A percentile compares a stretch with the other conserved stretches of the same genome.
These are phyloP conservation scores for Platalea minor DNA, from an alignment of 2,797 vertebrate species.

Conservation along the genomic window DNA sequence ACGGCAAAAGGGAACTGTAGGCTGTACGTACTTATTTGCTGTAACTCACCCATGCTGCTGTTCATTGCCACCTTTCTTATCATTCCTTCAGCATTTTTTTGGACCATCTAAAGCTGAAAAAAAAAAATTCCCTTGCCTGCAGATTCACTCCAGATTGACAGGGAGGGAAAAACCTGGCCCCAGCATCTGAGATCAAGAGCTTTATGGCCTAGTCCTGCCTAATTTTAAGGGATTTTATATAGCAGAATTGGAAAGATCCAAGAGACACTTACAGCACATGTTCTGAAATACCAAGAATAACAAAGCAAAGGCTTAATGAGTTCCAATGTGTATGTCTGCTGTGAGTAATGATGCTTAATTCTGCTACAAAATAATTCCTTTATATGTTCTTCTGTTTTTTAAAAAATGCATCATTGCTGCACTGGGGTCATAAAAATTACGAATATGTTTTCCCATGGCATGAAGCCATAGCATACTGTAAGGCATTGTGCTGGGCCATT, in stretches of 20 bases:
- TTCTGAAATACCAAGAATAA: conserved; percentile 66
- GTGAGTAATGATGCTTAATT: conserved; percentile 69
- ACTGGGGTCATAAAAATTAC: conserved; percentile 74
- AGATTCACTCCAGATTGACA: conserved; percentile 17
- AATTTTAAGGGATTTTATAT: conserved; percentile 27
- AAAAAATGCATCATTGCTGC: conserved; percentile 73
- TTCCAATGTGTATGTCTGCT: conserved; percentile 66
- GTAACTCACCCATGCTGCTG: background rate
- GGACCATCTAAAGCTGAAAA: background rate
- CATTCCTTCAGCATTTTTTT: background rate
- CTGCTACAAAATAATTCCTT: conserved; percentile 73
- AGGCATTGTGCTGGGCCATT: conserved; percentile 61
- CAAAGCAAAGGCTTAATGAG: conserved; percentile 62
- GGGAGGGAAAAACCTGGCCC: background rate
- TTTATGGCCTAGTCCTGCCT: conserved; percentile 12
- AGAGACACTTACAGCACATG: conserved; percentile 30
- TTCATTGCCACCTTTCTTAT: conserved; percentile 2
- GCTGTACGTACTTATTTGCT: background rate
- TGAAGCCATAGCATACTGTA: conserved; percentile 68
- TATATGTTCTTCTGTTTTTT: conserved; percentile 68
- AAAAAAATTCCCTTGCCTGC: background rate
- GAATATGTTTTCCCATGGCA: conserved; percentile 79
- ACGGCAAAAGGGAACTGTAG: background rate
- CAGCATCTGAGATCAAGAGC: background rate
- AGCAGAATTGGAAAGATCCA: conserved; percentile 40